Evolutionary conservation across 2,113 vertebrate species (phyloP).

Genomic region (Vimba vimba): DNA sequence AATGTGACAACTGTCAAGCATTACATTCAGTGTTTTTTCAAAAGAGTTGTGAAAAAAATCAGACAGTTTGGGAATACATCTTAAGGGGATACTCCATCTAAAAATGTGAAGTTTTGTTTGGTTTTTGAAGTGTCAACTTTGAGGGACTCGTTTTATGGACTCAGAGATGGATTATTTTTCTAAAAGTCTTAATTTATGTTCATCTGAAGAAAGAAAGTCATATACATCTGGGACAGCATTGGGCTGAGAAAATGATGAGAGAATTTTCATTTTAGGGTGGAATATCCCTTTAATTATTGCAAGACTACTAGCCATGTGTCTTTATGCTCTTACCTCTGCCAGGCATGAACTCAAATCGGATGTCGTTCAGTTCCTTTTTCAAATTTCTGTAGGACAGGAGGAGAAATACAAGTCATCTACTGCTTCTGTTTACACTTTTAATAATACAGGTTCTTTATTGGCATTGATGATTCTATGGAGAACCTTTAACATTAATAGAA

Average conservation of each 20-base stretch:
- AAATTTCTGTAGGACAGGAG: slow-evolving; percentile 83
- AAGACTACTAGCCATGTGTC: no score
- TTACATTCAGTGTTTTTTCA: not conserved
- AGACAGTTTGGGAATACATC: not conserved
- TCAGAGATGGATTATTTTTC: not conserved
- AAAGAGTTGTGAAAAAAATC: not conserved
- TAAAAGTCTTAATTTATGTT: not conserved
- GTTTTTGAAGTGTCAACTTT: not conserved
- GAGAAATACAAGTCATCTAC: slow-evolving; percentile 17
- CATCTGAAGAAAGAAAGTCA: not conserved
- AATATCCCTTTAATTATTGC: not conserved
- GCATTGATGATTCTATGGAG: no score
- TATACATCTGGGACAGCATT: not conserved
- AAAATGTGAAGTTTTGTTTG: not conserved
- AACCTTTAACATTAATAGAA: no score
- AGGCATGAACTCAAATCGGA: slow-evolving; percentile 97
- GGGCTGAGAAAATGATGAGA: not conserved
- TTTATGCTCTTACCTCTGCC: slow-evolving; percentile 86
- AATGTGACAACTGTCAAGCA: not conserved
- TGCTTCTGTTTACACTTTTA: not conserved
- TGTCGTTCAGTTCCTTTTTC: slow-evolving; percentile 98
- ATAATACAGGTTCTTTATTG: no score
- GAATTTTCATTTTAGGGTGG: not conserved
- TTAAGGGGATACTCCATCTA: not conserved
- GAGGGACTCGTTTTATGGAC: not conserved